A percentile compares a stretch with the other conserved stretches of the same genome.
Conservation (phyloP, 2,113 vertebrate genomes). For the Eptesicus fuscus region DNA sequence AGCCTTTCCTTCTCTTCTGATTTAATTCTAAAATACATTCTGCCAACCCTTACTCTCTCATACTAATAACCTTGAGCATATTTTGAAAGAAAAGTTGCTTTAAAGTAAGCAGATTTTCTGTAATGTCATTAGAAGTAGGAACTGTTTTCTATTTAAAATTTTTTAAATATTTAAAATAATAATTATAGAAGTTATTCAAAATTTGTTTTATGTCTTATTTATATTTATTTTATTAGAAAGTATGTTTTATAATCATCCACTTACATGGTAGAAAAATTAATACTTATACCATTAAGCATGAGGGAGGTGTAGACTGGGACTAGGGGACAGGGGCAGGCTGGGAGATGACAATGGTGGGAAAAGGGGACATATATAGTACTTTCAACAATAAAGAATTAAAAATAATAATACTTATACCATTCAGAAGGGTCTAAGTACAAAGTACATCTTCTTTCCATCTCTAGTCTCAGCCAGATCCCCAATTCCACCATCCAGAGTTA, state of each 20-base stretch:
- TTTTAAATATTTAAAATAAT: neutral
- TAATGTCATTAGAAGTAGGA: neutral
- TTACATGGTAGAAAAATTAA: neutral
- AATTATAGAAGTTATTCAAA: neutral
- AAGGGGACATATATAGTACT: no score
- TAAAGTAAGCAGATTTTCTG: neutral
- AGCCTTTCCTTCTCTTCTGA: neutral
- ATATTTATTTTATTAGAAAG: neutral
- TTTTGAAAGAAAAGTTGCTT: slow-evolving; percentile 41
- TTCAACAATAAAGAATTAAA: no score
- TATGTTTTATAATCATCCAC: neutral
- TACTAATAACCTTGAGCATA: neutral
- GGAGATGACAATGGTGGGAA: no score
- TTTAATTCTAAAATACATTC: slow-evolving; percentile 26
- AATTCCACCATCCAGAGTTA: neutral
- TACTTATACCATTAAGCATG: neutral
- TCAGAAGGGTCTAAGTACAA: neutral
- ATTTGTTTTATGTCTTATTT: neutral
- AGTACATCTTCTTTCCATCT: neutral
- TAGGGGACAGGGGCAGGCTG: no score
- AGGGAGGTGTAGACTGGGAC: no score
- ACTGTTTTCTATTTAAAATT: neutral
- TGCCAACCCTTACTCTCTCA: neutral
- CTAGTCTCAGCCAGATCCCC: neutral
- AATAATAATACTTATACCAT: neutral